phyloP scores from a whole-genome alignment of 23 tunicate genomes.

The Clavelina lepadiformis region DNA sequence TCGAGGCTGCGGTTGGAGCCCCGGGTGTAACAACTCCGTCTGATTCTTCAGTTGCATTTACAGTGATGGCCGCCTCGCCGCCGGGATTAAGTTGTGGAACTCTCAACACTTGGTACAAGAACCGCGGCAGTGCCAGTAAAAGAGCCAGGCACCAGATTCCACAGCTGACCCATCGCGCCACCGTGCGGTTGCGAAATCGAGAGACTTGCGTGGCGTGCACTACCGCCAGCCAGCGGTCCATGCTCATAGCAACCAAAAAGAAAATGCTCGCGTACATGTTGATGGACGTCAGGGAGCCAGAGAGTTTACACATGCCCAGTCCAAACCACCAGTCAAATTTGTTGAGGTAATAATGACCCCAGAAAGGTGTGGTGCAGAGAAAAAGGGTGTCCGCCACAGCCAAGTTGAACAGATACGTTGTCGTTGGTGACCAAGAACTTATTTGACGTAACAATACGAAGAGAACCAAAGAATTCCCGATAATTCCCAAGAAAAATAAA shows the following conservation, averaged over 20 bases:
- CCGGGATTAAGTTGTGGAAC: not conserved
- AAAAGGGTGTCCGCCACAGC: slow-evolving; percentile 66
- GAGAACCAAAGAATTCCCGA: slow-evolving; percentile 60
- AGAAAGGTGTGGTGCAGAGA: slow-evolving; percentile 38
- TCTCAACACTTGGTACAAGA: slow-evolving; percentile 24
- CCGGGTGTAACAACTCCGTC: too few species aligned
- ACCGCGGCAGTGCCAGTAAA: slow-evolving; percentile 39
- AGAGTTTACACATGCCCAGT: slow-evolving; percentile 42
- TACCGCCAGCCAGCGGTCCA: slow-evolving; percentile 78
- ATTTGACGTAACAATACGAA: slow-evolving; percentile 42
- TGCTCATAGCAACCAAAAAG: slow-evolving; percentile 70
- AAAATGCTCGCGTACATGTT: slow-evolving; percentile 84
- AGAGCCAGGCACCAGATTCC: slow-evolving; percentile 45
- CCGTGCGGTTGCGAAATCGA: slow-evolving; percentile 8
- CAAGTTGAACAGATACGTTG: slow-evolving; percentile 67
- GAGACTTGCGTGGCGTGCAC: slow-evolving; percentile 57
- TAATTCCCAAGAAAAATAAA: slow-evolving; percentile 38
- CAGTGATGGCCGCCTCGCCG: too few species aligned
- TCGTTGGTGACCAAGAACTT: slow-evolving; percentile 45
- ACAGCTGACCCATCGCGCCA: slow-evolving; percentile 33
- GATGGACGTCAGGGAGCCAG: slow-evolving; percentile 29
- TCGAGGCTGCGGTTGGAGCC: too few species aligned
- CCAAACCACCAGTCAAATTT: slow-evolving; percentile 61
- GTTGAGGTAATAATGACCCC: slow-evolving; percentile 59
- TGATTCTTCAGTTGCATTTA: too few species aligned